Conservation (phyloP, 2,113 vertebrate genomes). For the Rhea americana region DNA sequence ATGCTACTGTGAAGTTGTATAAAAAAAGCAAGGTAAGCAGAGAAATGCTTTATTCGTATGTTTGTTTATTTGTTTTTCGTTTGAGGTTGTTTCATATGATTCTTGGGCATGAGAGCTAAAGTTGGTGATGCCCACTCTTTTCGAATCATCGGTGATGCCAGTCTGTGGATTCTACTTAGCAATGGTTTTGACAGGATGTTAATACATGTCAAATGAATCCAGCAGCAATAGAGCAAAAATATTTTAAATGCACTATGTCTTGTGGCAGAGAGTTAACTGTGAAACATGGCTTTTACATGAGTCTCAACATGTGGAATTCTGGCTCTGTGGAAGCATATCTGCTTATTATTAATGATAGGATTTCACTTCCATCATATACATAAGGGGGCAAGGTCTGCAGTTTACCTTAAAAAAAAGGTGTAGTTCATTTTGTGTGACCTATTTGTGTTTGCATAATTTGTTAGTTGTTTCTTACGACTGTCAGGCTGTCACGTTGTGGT, state of each 20-base stretch:
- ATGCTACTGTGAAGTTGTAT: neutral
- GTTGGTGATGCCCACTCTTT: fast-evolving
- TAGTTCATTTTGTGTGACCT: neutral
- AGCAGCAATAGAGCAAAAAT: neutral
- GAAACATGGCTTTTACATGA: too few species aligned
- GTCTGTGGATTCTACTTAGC: neutral
- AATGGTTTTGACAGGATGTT: neutral
- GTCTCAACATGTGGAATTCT: neutral
- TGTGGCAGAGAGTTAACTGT: neutral
- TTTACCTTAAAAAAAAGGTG: neutral
- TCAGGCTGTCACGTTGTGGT: neutral
- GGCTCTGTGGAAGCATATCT: neutral
- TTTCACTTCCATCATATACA: neutral
- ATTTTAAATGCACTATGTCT: neutral
- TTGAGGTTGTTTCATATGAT: neutral
- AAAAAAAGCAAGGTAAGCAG: neutral
- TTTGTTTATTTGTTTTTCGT: neutral
- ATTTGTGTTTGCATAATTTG: neutral
- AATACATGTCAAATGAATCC: neutral
- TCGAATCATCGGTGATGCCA: neutral
- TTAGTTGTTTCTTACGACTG: neutral
- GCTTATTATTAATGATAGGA: neutral
- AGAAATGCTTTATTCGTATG: neutral
- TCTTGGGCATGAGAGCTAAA: neutral
- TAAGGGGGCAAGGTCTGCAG: neutral